Percentiles rank a stretch among this genome's conserved stretches.
Evolutionary conservation across 2,113 vertebrate species (phyloP).

Genomic region (Syrrhaptes paradoxus): DNA sequence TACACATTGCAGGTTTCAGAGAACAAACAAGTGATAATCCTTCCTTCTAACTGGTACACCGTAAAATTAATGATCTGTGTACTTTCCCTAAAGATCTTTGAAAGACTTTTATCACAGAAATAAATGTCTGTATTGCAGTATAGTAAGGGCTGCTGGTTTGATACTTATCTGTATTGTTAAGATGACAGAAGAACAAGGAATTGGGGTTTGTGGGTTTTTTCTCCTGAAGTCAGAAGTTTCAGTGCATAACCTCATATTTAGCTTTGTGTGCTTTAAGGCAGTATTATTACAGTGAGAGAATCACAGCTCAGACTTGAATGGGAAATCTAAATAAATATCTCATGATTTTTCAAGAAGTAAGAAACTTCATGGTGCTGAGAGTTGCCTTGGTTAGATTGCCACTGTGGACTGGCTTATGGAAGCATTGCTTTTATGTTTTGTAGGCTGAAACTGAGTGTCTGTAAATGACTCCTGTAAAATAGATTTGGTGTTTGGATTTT

Average conservation of each 20-base stretch:
- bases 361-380: neutral
- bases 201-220: neutral
- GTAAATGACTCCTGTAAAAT: neutral
- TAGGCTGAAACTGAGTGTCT: neutral
- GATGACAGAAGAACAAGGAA: neutral
- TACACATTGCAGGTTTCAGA: neutral
- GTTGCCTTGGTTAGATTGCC: neutral
- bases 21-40: neutral
- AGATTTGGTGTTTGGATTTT: neutral
- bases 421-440: neutral
- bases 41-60: neutral
- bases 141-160: neutral
- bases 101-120: neutral
- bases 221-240: neutral
- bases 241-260: neutral
- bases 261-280: neutral
- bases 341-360: neutral
- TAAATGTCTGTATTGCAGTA: neutral
- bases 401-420: neutral
- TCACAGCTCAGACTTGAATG: neutral
- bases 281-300: neutral
- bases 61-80: neutral
- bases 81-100: neutral
- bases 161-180: neutral
- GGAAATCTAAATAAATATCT: neutral